These are phyloP conservation scores for Chelonoidis abingdonii DNA, from an alignment of 2,113 vertebrate species.

Conservation along the genomic window DNA sequence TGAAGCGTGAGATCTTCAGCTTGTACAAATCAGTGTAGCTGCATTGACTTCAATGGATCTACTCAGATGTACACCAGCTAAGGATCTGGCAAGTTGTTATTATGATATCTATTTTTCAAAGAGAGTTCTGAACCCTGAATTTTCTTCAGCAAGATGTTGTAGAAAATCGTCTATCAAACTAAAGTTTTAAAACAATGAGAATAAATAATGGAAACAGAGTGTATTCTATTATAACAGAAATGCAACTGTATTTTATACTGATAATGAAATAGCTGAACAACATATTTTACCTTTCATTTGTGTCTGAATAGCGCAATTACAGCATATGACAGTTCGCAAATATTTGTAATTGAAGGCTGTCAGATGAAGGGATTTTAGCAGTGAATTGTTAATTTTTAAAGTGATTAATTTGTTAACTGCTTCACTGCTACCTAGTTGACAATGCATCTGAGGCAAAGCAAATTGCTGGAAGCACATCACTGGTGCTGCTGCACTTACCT, in stretches of 20 bases:
- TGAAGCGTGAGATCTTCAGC: neutral
- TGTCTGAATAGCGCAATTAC: constrained; percentile 37
- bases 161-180: neutral
- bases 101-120: neutral
- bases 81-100: neutral
- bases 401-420: neutral
- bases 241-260: neutral
- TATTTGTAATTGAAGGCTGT: constrained; percentile 57
- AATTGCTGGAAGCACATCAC: neutral
- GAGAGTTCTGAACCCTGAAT: neutral
- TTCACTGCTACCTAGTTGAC: neutral
- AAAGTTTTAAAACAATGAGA: constrained; percentile 38
- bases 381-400: neutral
- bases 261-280: constrained; percentile 41
- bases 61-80: neutral
- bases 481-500: accelerated
- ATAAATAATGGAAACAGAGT: constrained; percentile 44
- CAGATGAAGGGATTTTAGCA: constrained; percentile 22
- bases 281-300: constrained; percentile 14
- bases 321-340: neutral
- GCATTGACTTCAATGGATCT: neutral
- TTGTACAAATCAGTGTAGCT: neutral
- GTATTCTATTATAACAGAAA: constrained; percentile 1
- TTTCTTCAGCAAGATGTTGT: neutral
- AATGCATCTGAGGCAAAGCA: neutral